phyloP scores from a whole-genome alignment of 2,888 invertebrate species.

The Tiliacea citrago region DNA sequence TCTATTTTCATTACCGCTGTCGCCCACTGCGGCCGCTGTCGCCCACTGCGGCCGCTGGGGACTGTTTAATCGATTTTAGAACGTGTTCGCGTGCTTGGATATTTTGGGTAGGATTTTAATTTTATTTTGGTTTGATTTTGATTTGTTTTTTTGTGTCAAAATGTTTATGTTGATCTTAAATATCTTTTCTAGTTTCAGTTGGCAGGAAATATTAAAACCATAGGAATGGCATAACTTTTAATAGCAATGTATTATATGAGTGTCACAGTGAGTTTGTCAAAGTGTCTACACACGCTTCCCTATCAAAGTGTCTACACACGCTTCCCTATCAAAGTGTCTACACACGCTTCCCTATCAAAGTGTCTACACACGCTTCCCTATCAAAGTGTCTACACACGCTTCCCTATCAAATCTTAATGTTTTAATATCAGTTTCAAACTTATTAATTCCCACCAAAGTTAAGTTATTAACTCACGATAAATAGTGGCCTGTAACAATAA shows the following conservation, averaged over 20 bases:
- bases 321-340: background rate
- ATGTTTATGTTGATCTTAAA: background rate
- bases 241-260: background rate
- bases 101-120: background rate
- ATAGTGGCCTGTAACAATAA: background rate
- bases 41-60: constrained; percentile 12
- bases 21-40: constrained; percentile 2
- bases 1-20: constrained; percentile 38
- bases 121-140: background rate
- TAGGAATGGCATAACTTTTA: too few relatives aligned
- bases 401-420: background rate
- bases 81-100: background rate
- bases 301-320: background rate
- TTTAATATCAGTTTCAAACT: background rate
- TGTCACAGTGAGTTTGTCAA: background rate
- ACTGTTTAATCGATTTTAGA: constrained; percentile 26
- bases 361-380: background rate
- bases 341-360: background rate
- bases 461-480: background rate
- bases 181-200: background rate
- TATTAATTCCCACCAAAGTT: background rate
- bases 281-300: background rate
- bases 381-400: background rate
- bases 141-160: background rate
- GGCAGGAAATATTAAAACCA: background rate